A percentile compares a stretch with the other conserved stretches of the same genome.
Conservation (phyloP, 2,797 vertebrate genomes). For the Taeniopygia guttata region DNA sequence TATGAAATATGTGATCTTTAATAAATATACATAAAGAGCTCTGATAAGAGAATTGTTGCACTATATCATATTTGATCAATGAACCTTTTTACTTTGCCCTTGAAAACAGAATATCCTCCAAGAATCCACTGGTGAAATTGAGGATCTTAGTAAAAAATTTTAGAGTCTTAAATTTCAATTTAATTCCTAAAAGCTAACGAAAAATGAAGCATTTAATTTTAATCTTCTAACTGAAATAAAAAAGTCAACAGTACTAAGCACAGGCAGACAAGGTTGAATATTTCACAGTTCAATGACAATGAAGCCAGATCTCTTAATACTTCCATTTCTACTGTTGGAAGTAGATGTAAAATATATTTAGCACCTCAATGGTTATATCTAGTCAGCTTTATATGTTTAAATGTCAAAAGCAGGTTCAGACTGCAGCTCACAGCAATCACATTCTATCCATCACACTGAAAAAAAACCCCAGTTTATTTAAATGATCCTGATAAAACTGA, state of each 20-base stretch:
- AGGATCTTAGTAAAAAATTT: slow-evolving; percentile 76
- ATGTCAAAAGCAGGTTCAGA: slow-evolving; percentile 87
- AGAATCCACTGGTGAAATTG: slow-evolving; percentile 72
- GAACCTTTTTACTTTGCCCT: slow-evolving; percentile 72
- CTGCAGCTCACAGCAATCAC: slow-evolving; percentile 84
- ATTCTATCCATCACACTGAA: slow-evolving; percentile 83
- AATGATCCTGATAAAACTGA: slow-evolving; percentile 78
- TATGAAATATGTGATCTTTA: slow-evolving; percentile 72
- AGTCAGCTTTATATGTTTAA: slow-evolving; percentile 90
- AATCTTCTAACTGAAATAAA: slow-evolving; percentile 91
- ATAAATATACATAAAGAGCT: slow-evolving; percentile 75
- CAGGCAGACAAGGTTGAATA: slow-evolving; percentile 84
- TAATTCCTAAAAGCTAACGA: slow-evolving; percentile 89
- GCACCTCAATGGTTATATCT: slow-evolving; percentile 84
- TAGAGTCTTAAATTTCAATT: slow-evolving; percentile 83
- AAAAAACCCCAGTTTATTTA: slow-evolving; percentile 79
- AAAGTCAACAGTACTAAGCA: slow-evolving; percentile 90
- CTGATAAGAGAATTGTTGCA: slow-evolving; percentile 67
- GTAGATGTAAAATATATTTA: slow-evolving; percentile 85
- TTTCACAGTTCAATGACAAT: slow-evolving; percentile 85
- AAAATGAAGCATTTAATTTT: slow-evolving; percentile 94
- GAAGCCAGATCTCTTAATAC: slow-evolving; percentile 85
- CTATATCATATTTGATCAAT: slow-evolving; percentile 75
- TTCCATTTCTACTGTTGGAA: slow-evolving; percentile 79
- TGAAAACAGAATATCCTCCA: slow-evolving; percentile 68